Evolutionary conservation across 2,113 vertebrate species (phyloP).

Genomic region (Trematocara marginatum): DNA sequence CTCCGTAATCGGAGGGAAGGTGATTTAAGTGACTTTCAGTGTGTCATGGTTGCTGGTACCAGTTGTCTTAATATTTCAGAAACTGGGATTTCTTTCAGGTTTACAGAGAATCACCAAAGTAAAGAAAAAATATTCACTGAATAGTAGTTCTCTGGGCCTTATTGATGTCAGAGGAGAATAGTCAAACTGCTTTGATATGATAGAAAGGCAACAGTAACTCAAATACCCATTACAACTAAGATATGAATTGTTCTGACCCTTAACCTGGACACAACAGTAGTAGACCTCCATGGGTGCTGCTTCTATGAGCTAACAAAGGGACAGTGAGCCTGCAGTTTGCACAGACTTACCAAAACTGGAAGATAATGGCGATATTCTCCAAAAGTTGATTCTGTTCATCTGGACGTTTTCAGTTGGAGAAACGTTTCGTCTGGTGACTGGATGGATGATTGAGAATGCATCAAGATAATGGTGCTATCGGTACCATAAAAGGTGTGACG

Average conservation of each 20-base stretch:
- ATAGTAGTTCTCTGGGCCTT: not conserved
- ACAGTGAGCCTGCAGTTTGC: not conserved
- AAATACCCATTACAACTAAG: not conserved
- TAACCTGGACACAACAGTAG: not conserved
- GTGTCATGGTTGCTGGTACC: not conserved
- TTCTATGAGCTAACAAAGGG: not conserved
- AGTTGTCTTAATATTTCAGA: not conserved
- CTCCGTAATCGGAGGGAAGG: not conserved
- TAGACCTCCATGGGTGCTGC: not conserved
- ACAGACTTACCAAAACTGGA: not conserved
- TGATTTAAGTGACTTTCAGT: rapidly evolving
- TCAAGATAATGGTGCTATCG: not conserved
- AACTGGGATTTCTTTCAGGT: not conserved
- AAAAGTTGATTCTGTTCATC: not conserved
- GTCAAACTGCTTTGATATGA: not conserved
- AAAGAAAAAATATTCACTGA: not conserved
- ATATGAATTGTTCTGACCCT: not conserved
- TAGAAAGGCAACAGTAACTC: not conserved
- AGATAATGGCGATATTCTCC: not conserved
- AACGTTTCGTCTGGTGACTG: not conserved
- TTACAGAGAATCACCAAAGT: not conserved
- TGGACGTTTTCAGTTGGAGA: not conserved
- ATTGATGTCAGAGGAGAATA: not conserved
- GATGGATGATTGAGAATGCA: not conserved
- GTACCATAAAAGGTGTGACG: not conserved